phyloP scores from a whole-genome alignment of 2,888 invertebrate genomes.

The Xestobium rufovillosum region DNA sequence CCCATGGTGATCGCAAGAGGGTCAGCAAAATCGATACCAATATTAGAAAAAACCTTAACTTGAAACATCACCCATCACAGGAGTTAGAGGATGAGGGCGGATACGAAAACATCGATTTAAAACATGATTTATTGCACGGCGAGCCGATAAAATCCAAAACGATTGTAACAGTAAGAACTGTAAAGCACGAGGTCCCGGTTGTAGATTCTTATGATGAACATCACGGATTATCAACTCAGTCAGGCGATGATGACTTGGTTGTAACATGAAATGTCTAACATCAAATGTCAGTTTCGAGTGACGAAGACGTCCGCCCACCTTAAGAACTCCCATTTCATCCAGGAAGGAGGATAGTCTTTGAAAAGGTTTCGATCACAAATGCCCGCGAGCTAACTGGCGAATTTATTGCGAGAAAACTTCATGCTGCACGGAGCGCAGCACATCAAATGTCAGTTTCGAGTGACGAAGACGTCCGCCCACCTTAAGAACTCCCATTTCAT shows the following conservation, averaged over 20 bases:
- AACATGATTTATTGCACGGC: background rate
- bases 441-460: no score
- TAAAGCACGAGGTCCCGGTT: background rate
- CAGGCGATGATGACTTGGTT: background rate
- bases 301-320: no score
- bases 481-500: no score
- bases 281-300: background rate
- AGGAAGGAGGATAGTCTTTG: no score
- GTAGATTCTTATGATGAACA: background rate
- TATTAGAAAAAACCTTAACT: background rate
- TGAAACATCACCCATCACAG: background rate
- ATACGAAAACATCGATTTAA: background rate
- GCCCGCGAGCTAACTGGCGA: no score
- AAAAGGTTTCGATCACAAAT: no score
- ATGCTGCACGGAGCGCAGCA: no score
- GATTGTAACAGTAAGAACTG: background rate
- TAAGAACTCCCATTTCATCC: no score
- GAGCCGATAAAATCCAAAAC: background rate
- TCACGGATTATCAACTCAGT: background rate
- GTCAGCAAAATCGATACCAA: slow-evolving; percentile 1
- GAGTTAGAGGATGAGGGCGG: background rate
- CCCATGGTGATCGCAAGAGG: background rate
- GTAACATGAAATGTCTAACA: background rate
- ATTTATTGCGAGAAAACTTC: no score
- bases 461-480: no score